Percentiles rank a stretch among this genome's conserved stretches.
Conservation (phyloP, 2,888 invertebrate genomes). For the Polydrusus tereticollis region DNA sequence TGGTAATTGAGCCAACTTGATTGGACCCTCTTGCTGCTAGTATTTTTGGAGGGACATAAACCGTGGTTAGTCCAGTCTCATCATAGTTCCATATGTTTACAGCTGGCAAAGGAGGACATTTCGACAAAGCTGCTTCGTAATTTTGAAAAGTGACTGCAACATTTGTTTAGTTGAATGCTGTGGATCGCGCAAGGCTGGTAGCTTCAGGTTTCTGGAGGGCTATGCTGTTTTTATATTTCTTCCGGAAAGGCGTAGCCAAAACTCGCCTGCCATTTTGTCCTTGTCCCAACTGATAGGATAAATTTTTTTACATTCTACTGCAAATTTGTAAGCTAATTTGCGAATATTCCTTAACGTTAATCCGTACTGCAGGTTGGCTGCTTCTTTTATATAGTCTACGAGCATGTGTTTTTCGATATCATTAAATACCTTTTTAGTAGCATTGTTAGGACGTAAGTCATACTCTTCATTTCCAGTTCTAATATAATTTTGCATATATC, state of each 20-base stretch:
- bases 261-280: not conserved
- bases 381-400: too few species aligned
- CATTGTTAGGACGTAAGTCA: too few species aligned
- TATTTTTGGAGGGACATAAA: constrained; percentile 54
- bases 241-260: not conserved
- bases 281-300: not conserved
- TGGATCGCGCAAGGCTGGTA: not conserved
- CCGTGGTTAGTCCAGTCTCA: constrained; percentile 52
- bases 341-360: not conserved
- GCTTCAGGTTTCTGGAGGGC: not conserved
- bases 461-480: too few species aligned
- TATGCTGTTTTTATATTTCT: not conserved
- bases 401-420: not conserved
- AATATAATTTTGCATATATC: too few species aligned
- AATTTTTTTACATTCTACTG: not conserved
- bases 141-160: not conserved
- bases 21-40: constrained; percentile 45
- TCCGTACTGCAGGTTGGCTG: not conserved
- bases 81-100: constrained; percentile 55
- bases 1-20: constrained; percentile 49
- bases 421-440: constrained; percentile 1
- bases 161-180: too few species aligned
- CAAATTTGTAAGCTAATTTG: constrained; percentile 2
- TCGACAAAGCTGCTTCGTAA: not conserved
- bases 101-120: constrained; percentile 8